Conservation (phyloP, 2,888 invertebrate genomes). For the Pachydiplax longipennis region DNA sequence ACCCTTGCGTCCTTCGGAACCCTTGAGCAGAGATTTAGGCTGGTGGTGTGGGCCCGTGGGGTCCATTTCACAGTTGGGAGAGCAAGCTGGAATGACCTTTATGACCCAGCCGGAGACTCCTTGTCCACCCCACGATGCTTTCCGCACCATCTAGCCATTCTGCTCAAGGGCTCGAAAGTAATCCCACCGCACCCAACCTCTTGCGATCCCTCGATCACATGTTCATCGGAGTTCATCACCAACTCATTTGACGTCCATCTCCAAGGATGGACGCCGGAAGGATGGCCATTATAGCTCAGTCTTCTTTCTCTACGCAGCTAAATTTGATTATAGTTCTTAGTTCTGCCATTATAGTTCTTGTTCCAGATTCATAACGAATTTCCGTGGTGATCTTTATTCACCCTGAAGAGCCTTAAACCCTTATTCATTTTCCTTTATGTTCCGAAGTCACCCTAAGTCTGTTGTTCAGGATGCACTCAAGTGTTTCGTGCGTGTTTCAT, state of each 20-base stretch:
- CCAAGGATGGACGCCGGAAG: background rate
- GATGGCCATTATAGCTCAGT: background rate
- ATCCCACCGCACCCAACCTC: background rate
- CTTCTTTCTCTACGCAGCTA: too few species aligned
- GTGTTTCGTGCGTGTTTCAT: too few species aligned
- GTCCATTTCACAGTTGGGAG: slow-evolving; percentile 39
- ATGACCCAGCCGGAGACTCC: background rate
- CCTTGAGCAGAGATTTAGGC: background rate
- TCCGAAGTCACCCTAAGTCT: too few species aligned
- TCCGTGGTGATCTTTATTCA: too few species aligned
- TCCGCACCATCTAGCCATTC: slow-evolving; percentile 36
- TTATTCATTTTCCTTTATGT: too few species aligned
- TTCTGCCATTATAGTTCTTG: too few species aligned
- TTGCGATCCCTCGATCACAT: background rate
- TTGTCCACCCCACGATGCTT: background rate
- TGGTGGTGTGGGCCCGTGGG: background rate
- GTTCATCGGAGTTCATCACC: background rate
- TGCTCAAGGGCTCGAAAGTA: background rate
- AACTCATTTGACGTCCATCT: background rate
- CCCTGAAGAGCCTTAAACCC: too few species aligned
- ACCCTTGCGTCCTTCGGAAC: background rate
- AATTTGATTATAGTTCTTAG: too few species aligned
- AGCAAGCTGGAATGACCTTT: slow-evolving; percentile 40
- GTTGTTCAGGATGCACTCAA: too few species aligned
- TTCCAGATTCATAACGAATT: too few species aligned